These are phyloP conservation scores for Andrena flavipes DNA, from an alignment of 2,888 invertebrate genomes.

Conservation along the genomic window DNA sequence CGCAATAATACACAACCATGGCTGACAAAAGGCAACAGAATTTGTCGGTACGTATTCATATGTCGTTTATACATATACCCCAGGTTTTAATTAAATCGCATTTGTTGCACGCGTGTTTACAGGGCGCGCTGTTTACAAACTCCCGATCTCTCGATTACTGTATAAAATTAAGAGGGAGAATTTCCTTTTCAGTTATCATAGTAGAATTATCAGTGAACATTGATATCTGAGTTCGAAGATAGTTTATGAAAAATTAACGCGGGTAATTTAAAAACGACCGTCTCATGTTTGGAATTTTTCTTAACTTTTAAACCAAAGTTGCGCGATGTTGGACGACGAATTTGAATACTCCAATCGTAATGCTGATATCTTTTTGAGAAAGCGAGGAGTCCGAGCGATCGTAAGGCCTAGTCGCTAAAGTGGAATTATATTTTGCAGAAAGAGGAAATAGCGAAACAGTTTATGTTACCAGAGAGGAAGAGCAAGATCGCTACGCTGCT, in stretches of 20 bases:
- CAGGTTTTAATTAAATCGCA: background rate
- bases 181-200: background rate
- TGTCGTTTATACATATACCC: background rate
- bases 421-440: slow-evolving; percentile 85
- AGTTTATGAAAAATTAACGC: background rate
- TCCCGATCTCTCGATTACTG: background rate
- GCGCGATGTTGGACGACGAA: background rate
- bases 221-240: background rate
- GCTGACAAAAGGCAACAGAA: slow-evolving; percentile 68
- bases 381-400: background rate
- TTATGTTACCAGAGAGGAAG: slow-evolving; percentile 94
- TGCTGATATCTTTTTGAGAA: background rate
- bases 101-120: background rate
- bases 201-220: background rate
- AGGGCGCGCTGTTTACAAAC: background rate
- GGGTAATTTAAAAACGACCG: background rate
- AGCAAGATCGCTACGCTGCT: slow-evolving; percentile 95
- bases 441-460: slow-evolving; percentile 96
- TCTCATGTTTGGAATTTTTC: background rate
- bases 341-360: background rate
- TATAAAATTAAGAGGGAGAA: background rate
- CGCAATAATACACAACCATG: slow-evolving; percentile 42
- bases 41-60: slow-evolving; percentile 59
- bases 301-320: background rate
- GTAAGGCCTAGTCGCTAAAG: background rate